These are phyloP conservation scores for Sisyra terminalis DNA, from an alignment of 2,888 invertebrate genomes.

Conservation along the genomic window DNA sequence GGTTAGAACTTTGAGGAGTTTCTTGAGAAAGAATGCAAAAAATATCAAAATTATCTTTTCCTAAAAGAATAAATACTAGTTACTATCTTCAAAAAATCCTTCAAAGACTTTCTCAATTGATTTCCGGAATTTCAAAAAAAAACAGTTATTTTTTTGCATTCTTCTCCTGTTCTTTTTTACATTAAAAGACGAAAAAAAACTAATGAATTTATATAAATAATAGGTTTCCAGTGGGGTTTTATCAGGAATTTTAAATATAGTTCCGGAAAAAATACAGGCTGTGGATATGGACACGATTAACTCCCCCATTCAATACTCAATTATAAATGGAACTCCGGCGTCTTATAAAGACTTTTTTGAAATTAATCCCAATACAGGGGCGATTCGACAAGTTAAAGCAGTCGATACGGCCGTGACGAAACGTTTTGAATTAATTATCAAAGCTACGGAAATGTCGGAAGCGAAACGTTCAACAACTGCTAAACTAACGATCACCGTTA, in stretches of 20 bases:
- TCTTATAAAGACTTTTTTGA: conserved; percentile 67
- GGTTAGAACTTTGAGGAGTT: conserved; percentile 32
- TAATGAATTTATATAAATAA: conserved; percentile 14
- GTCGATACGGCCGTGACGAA: conserved; percentile 66
- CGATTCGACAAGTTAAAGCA: conserved; percentile 62
- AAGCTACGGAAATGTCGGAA: conserved; percentile 72
- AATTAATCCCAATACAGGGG: conserved; percentile 64
- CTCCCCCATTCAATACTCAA: conserved; percentile 65
- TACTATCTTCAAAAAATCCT: too few species aligned
- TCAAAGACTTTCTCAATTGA: too few species aligned
- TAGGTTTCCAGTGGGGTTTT: conserved; percentile 69
- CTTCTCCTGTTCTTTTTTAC: too few species aligned
- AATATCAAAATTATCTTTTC: too few species aligned
- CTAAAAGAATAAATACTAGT: too few species aligned
- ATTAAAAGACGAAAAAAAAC: too few species aligned
- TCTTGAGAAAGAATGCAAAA: too few species aligned
- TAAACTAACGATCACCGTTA: conserved; percentile 62
- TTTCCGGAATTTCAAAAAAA: too few species aligned
- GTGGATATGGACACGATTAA: conserved; percentile 81
- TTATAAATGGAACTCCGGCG: conserved; percentile 63
- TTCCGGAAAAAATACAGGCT: conserved; percentile 79
- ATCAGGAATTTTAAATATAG: conserved; percentile 66
- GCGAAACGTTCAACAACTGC: conserved; percentile 67
- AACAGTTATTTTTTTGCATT: too few species aligned
- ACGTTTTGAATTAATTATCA: conserved; percentile 65